Conservation (phyloP, 2,888 invertebrate genomes). For the Leptinotarsa rubiginosa region DNA sequence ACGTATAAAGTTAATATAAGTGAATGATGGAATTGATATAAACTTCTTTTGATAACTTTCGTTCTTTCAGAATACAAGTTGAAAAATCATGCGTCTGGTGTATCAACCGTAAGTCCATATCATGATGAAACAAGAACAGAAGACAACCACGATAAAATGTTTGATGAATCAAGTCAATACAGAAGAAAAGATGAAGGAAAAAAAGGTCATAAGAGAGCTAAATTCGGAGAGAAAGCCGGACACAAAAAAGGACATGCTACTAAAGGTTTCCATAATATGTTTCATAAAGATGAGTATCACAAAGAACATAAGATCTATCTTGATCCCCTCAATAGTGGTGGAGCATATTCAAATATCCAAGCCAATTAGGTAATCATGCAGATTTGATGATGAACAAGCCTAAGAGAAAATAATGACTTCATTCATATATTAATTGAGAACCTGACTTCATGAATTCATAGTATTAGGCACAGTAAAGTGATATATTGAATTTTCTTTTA, state of each 20-base stretch:
- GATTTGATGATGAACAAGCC: too few relatives aligned
- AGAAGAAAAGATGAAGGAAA: constrained; percentile 76
- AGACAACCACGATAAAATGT: background rate
- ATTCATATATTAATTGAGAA: too few relatives aligned
- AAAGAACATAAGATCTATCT: constrained; percentile 77
- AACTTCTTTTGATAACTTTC: too few relatives aligned
- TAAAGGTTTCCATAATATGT: constrained; percentile 82
- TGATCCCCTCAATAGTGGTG: constrained; percentile 16
- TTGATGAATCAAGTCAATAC: constrained; percentile 73
- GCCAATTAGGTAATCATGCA: background rate
- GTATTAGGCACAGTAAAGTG: too few relatives aligned
- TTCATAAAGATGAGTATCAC: constrained; percentile 83
- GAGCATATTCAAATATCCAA: background rate
- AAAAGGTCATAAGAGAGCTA: constrained; percentile 75
- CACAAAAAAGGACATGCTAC: constrained; percentile 84
- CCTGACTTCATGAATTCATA: too few relatives aligned
- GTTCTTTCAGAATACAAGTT: too few relatives aligned
- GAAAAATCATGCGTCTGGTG: too few relatives aligned
- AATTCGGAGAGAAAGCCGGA: constrained; percentile 80
- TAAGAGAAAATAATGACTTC: too few relatives aligned
- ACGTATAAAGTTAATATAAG: too few relatives aligned
- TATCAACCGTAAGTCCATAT: background rate
- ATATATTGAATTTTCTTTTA: too few relatives aligned
- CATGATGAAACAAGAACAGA: background rate
- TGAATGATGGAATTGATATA: too few relatives aligned